Evolutionary conservation across 2,888 invertebrate species (phyloP), one percentile per base, ranked within the genome.

Genomic region (Drosophila mercatorum): DNA sequence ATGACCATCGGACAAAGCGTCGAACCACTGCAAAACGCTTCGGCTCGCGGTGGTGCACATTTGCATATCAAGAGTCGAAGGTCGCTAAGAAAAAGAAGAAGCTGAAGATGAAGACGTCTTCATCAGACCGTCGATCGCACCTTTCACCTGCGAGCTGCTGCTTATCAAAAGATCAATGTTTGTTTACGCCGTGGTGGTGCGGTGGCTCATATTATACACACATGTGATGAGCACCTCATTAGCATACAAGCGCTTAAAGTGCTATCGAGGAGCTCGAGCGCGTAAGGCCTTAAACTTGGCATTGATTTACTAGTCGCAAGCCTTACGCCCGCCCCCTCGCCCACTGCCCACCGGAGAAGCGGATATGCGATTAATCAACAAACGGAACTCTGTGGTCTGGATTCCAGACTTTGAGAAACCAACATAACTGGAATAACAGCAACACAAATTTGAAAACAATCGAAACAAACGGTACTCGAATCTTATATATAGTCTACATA

Each of bases 261-360:
- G 72, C 26, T 40, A 17, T 38, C 57, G 61, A 63, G 47, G 75
- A 75, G 80, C 26, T 73, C 34, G 34, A 34, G 55, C 47, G 57
- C 51, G 44, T 59, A 58, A 78, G 73, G 56, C 86, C 87, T 88
- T 83, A 80, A 83, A 83, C 82, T 88, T 88, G 83, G 72, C 83
- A 83, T 83, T 83, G 82, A 77, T 77, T 70, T 72, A 52, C 67
- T 44, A 69, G 57, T 61, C 51, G 44, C 58, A n/a, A 64, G 36
- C 49, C 31, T 11, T 5, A 7, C 26, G 8, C 22, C 22, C 22
- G 28, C 14, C 53, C 53, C 22, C 10, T 38, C 22, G 34, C 17
- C 22, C 5, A 28, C 34, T n/a, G 12, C 34, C 44, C n/a, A 55
- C 43, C 43, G 38, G 41, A 57, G 43, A 22, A 66, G 59, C 81